Conservation (phyloP, 2,797 vertebrate genomes). For the Todus mexicanus region DNA sequence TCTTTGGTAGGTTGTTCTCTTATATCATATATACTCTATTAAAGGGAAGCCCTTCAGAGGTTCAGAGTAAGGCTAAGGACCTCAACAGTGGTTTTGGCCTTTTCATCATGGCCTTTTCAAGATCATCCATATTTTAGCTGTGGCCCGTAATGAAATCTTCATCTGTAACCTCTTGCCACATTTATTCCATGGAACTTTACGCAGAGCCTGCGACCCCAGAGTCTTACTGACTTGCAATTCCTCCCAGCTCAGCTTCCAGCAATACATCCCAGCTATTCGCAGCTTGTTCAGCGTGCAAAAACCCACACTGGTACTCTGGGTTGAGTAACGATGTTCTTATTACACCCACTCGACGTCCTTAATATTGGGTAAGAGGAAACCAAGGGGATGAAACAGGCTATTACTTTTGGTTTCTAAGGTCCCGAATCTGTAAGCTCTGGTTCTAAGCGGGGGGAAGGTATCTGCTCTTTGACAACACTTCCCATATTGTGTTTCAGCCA, state of each 20-base stretch:
- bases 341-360: background rate
- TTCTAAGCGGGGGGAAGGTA: background rate
- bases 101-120: background rate
- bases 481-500: constrained; percentile 7
- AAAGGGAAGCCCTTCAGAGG: background rate
- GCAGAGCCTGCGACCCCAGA: background rate
- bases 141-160: background rate
- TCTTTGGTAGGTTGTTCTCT: background rate
- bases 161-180: background rate
- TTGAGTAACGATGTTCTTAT: background rate
- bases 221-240: background rate
- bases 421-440: background rate
- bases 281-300: background rate
- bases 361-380: background rate
- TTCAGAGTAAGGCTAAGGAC: background rate
- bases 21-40: background rate
- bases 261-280: background rate
- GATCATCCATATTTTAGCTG: background rate
- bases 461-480: constrained; percentile 39
- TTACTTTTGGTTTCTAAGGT: background rate
- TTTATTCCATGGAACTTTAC: background rate
- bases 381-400: background rate
- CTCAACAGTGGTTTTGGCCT: background rate
- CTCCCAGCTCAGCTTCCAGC: background rate
- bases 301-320: background rate